phyloP scores from a whole-genome alignment of 2,888 invertebrate genomes.

The Seira sanloemensis region DNA sequence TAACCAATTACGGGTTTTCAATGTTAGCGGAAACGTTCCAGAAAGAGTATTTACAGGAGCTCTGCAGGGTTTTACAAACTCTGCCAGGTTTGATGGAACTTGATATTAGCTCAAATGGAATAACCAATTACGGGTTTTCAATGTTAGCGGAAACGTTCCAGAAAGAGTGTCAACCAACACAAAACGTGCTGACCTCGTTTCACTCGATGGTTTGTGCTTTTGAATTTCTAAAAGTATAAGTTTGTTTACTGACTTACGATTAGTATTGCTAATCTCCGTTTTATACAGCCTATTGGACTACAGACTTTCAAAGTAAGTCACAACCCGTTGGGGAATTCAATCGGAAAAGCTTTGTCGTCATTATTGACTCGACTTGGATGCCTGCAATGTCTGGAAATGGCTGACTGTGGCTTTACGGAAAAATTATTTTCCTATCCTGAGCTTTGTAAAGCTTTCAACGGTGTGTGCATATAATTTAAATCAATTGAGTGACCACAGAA shows the following conservation, averaged over 20 bases:
- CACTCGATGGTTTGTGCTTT: too few species aligned
- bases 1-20: too few species aligned
- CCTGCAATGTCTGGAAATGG: constrained; percentile 54
- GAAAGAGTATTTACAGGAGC: constrained; percentile 35
- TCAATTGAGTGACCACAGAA: not conserved
- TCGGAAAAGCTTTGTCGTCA: constrained; percentile 34
- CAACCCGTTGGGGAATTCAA: constrained; percentile 68
- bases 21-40: not conserved
- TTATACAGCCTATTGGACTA: constrained; percentile 41
- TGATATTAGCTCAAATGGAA: constrained; percentile 69
- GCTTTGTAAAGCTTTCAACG: constrained; percentile 48
- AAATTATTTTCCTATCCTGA: constrained; percentile 60
- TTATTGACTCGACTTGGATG: constrained; percentile 53
- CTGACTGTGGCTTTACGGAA: constrained; percentile 65
- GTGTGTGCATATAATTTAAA: constrained; percentile 48
- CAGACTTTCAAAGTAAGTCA: constrained; percentile 61
- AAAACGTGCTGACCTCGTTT: too few species aligned
- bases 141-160: too few species aligned
- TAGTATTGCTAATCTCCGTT: not conserved
- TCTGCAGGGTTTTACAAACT: constrained; percentile 56
- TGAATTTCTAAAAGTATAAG: not conserved
- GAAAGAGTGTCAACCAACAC: too few species aligned
- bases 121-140: constrained; percentile 54
- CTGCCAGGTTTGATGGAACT: constrained; percentile 57
- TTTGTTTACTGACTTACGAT: not conserved